Conservation (phyloP, 2,113 vertebrate species). For the Condylura cristata region DNA sequence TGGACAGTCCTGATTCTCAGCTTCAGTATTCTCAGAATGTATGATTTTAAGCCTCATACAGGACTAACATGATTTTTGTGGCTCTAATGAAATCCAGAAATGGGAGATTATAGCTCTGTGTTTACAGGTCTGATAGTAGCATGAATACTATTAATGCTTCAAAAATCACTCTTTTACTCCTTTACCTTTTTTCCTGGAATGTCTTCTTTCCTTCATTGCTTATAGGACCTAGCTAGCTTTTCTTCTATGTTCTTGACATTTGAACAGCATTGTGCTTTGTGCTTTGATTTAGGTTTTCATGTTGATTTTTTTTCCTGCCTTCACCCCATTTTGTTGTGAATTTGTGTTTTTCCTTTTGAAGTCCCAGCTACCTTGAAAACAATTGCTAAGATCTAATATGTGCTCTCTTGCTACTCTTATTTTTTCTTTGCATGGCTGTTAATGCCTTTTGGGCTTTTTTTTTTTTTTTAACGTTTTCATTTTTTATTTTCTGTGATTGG, state of each 20-base stretch:
- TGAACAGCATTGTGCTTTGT: conserved; percentile 32
- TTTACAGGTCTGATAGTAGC: conserved; percentile 34
- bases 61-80: background rate
- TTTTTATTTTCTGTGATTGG: conserved; percentile 90
- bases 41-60: background rate
- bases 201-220: background rate
- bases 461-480: conserved; percentile 75
- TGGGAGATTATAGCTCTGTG: background rate
- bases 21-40: background rate
- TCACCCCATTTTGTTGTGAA: background rate
- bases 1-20: background rate
- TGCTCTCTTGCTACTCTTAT: background rate
- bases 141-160: conserved; percentile 51
- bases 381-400: conserved; percentile 61
- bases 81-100: conserved; percentile 38
- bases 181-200: background rate
- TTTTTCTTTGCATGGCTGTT: conserved; percentile 74
- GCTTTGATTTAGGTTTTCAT: conserved; percentile 47
- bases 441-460: conserved; percentile 64
- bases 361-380: conserved; percentile 37
- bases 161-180: conserved; percentile 23
- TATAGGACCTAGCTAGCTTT: background rate
- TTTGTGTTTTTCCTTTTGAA: background rate
- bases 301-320: conserved; percentile 39
- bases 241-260: background rate